Conservation (phyloP, 1,140 invertebrate genomes). For the Vanessa tameamea region DNA sequence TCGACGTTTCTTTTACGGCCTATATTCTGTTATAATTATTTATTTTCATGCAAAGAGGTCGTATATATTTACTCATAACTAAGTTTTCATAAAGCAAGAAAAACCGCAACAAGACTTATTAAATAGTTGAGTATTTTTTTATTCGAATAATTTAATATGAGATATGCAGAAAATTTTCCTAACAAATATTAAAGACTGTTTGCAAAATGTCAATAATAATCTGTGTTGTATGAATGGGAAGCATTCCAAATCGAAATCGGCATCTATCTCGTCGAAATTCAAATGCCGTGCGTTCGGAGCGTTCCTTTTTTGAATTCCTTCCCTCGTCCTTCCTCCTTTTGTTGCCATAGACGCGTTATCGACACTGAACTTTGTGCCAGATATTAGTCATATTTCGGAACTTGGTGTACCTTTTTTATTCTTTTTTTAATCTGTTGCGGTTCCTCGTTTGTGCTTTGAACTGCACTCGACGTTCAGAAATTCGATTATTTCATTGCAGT, state of each 20-base stretch:
- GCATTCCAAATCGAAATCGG: constrained; percentile 58
- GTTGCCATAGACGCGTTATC: constrained; percentile 65
- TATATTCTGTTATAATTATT: constrained; percentile 66
- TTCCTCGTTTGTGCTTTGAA: constrained; percentile 70
- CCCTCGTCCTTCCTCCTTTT: constrained; percentile 60
- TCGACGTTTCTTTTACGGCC: constrained; percentile 61
- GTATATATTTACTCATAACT: constrained; percentile 1
- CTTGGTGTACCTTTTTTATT: constrained; percentile 44
- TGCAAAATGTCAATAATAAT: constrained; percentile 32
- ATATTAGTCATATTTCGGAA: constrained; percentile 67
- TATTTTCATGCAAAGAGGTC: constrained; percentile 53
- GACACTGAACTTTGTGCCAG: constrained; percentile 70
- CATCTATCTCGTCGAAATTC: constrained; percentile 50
- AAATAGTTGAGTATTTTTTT: too few relatives aligned
- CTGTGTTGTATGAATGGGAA: constrained; percentile 33
- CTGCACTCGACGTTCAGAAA: constrained; percentile 68
- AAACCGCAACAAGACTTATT: too few relatives aligned
- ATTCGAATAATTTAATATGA: not conserved
- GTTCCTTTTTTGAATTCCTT: constrained; percentile 69
- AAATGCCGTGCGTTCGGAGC: constrained; percentile 42
- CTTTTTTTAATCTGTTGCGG: constrained; percentile 64
- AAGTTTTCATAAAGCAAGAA: too few relatives aligned
- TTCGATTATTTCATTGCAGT: constrained; percentile 75
- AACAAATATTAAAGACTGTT: constrained; percentile 5
- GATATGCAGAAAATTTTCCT: not conserved